phyloP scores from a whole-genome alignment of 2,113 vertebrate genomes.

The Pseudopipra pipra region DNA sequence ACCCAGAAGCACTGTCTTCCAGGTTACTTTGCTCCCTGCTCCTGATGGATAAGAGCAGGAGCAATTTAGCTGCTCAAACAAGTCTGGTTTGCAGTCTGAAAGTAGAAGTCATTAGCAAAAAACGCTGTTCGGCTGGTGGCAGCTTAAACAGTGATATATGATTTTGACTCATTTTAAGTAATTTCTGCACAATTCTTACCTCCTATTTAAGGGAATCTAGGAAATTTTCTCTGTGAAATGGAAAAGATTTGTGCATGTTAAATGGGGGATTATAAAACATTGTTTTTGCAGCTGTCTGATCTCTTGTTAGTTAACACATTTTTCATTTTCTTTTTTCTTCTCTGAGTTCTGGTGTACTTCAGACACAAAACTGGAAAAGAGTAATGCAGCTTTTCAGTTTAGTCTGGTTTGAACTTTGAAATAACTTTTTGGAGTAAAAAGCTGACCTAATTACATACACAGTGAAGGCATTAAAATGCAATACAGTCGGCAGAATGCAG shows the following conservation, averaged over 20 bases:
- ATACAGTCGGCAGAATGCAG: background rate
- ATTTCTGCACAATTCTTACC: slow-evolving; percentile 26
- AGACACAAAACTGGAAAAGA: slow-evolving; percentile 18
- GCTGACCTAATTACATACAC: slow-evolving; percentile 48
- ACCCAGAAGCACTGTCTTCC: background rate
- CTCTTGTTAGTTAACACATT: slow-evolving; percentile 23
- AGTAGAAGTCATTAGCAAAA: slow-evolving; percentile 47
- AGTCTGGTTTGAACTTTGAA: slow-evolving; percentile 46
- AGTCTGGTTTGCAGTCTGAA: slow-evolving; percentile 38
- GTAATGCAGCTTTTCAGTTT: slow-evolving; percentile 36
- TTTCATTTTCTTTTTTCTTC: slow-evolving; percentile 16
- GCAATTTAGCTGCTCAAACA: slow-evolving; percentile 35
- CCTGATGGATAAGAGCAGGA: background rate
- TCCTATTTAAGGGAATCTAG: slow-evolving; percentile 12
- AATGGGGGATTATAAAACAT: slow-evolving; percentile 31
- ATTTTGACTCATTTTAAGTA: slow-evolving; percentile 36
- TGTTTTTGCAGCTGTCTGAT: slow-evolving; percentile 45
- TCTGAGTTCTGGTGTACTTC: background rate
- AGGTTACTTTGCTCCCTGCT: slow-evolving; percentile 1
- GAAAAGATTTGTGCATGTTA: slow-evolving; percentile 27
- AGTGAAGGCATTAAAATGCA: slow-evolving; percentile 39
- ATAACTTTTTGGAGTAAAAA: slow-evolving; percentile 54
- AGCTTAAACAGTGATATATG: slow-evolving; percentile 41
- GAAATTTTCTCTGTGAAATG: slow-evolving; percentile 33
- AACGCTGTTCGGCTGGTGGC: slow-evolving; percentile 17